These are phyloP conservation scores for Eledone cirrhosa DNA, from an alignment of 2,888 invertebrate genomes.

Conservation along the genomic window DNA sequence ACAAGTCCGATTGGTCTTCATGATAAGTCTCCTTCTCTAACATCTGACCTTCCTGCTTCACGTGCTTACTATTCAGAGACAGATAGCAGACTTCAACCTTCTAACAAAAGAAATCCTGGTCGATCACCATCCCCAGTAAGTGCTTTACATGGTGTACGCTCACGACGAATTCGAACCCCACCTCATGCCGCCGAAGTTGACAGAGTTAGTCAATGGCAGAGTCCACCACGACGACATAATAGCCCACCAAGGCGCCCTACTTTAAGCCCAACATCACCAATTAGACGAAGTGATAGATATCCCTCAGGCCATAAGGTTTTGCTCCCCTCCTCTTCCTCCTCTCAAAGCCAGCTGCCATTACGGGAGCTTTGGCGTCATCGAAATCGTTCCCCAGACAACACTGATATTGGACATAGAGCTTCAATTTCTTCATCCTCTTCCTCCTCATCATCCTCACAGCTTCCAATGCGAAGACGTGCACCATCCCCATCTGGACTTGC, in stretches of 20 bases:
- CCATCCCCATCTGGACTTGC: background rate
- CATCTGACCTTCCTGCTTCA: background rate
- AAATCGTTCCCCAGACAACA: constrained; percentile 16
- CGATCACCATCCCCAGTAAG: constrained; percentile 18
- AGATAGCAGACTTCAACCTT: background rate
- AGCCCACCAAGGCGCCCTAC: background rate
- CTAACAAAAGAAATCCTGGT: constrained; percentile 10
- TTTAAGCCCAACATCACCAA: constrained; percentile 3
- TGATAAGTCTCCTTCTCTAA: background rate
- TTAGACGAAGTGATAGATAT: constrained; percentile 7
- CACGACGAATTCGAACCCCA: constrained; percentile 11
- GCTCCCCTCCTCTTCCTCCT: background rate
- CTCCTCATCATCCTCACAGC: background rate
- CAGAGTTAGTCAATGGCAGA: constrained; percentile 16
- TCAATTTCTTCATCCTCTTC: background rate
- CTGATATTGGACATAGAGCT: background rate
- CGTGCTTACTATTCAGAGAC: constrained; percentile 13
- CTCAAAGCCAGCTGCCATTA: background rate
- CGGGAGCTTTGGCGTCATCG: constrained; percentile 1
- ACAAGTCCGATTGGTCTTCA: background rate
- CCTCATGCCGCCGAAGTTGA: constrained; percentile 22
- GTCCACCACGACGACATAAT: constrained; percentile 9
- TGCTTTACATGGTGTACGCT: background rate
- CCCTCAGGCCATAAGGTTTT: background rate
- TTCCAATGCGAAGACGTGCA: constrained; percentile 3